Conservation (phyloP, 1,140 invertebrate species). For the Eufriesea mexicana region DNA sequence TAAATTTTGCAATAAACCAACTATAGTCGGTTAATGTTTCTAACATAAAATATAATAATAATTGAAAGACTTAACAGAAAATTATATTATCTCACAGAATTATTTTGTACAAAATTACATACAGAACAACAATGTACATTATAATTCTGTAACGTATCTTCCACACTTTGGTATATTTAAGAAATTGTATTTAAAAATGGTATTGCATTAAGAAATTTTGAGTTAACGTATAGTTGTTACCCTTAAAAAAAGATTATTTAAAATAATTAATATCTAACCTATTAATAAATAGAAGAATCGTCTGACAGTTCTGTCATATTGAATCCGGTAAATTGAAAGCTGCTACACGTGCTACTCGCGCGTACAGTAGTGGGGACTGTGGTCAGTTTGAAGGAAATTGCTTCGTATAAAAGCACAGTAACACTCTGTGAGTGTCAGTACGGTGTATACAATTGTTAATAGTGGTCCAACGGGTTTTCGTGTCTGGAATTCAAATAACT, state of each 20-base stretch:
- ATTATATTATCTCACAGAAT: too few relatives aligned
- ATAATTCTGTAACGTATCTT: not conserved
- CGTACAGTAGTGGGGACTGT: slow-evolving; percentile 61
- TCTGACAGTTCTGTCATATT: not conserved
- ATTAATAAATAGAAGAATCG: not conserved
- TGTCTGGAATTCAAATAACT: not conserved
- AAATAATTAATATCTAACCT: not conserved
- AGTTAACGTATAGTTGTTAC: too few relatives aligned
- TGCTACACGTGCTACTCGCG: slow-evolving; percentile 9
- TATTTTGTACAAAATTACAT: too few relatives aligned
- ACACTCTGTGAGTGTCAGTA: slow-evolving; percentile 42
- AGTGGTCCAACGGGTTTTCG: not conserved
- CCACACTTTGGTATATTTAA: not conserved
- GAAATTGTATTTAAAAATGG: not conserved
- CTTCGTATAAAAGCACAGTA: slow-evolving; percentile 63
- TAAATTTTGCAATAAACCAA: not conserved
- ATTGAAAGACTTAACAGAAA: not conserved
- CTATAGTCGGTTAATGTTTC: not conserved
- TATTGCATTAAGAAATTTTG: too few relatives aligned
- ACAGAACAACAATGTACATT: too few relatives aligned
- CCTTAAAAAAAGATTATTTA: not conserved
- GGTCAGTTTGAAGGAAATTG: slow-evolving; percentile 56
- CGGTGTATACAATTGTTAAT: slow-evolving; percentile 42
- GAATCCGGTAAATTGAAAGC: not conserved
- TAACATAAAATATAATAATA: not conserved